These are phyloP conservation scores for Fopius arisanus DNA, from an alignment of 1,140 invertebrate species.

Conservation along the genomic window DNA sequence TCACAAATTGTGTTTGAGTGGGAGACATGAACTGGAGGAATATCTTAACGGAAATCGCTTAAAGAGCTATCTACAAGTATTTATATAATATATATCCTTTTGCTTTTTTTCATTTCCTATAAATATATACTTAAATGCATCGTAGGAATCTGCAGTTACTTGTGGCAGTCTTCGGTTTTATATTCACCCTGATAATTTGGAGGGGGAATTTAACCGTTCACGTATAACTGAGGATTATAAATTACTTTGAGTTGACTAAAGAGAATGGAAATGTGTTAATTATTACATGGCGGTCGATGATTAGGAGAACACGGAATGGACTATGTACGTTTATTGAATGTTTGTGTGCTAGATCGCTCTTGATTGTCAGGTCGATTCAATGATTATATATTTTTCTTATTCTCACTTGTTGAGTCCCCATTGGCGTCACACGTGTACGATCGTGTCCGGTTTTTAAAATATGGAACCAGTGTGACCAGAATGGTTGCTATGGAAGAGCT, in stretches of 20 bases:
- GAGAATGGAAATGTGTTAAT: not conserved
- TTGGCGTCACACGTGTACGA: slow-evolving; percentile 58
- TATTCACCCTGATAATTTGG: not conserved
- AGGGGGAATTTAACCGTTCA: not conserved
- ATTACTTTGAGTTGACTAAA: slow-evolving; percentile 10
- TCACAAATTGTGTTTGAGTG: not conserved
- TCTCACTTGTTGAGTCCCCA: slow-evolving; percentile 44
- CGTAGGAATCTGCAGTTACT: slow-evolving; percentile 52
- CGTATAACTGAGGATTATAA: not conserved
- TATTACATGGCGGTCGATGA: slow-evolving; percentile 7
- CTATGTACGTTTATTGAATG: not conserved
- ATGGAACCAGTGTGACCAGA: slow-evolving; percentile 67
- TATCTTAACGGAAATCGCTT: slow-evolving; percentile 9
- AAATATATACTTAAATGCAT: slow-evolving; percentile 56
- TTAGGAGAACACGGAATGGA: slow-evolving; percentile 9
- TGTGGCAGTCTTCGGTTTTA: slow-evolving; percentile 48
- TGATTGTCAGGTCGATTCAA: slow-evolving; percentile 10
- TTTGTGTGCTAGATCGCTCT: not conserved
- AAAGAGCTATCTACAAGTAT: slow-evolving; percentile 13
- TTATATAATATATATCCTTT: slow-evolving; percentile 13
- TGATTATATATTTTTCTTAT: slow-evolving; percentile 11
- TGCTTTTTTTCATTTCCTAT: slow-evolving; percentile 27
- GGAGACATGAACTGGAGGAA: not conserved
- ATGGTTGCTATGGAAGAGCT: slow-evolving; percentile 66
- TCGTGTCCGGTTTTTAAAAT: slow-evolving; percentile 59